A percentile compares a stretch with the other conserved stretches of the same genome.
Conservation (phyloP, 2,797 vertebrate species). For the Margarornis squamiger region DNA sequence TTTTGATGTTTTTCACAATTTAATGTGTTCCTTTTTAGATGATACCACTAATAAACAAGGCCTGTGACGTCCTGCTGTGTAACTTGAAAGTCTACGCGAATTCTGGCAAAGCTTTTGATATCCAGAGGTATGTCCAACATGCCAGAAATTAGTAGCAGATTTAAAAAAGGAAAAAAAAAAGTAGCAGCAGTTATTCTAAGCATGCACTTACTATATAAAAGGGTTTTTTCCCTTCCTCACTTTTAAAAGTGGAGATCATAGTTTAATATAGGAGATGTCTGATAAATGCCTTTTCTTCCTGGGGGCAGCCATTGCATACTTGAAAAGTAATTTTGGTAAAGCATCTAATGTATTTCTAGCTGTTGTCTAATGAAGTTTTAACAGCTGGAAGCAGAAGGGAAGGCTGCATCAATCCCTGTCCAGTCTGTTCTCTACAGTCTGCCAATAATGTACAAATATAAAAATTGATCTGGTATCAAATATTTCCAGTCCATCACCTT, state of each 20-base stretch:
- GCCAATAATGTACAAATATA: not conserved
- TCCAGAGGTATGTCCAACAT: slow-evolving; percentile 84
- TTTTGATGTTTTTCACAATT: not conserved
- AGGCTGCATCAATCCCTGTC: not conserved
- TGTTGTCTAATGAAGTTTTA: slow-evolving; percentile 57
- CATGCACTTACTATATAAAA: not conserved
- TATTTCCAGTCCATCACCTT: not conserved
- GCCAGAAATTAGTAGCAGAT: slow-evolving; percentile 26
- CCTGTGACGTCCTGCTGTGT: slow-evolving; percentile 82
- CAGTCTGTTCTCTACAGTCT: not conserved
- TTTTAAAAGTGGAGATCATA: not conserved
- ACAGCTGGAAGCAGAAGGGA: slow-evolving; percentile 34
- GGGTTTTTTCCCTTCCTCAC: not conserved
- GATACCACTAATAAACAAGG: slow-evolving; percentile 88
- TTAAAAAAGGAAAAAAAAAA: not conserved
- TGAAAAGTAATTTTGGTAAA: slow-evolving; percentile 35
- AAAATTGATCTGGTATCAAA: slow-evolving; percentile 18
- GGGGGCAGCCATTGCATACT: not conserved
- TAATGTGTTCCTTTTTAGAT: slow-evolving; percentile 78
- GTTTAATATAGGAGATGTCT: slow-evolving; percentile 8
- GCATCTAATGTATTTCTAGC: slow-evolving; percentile 38
- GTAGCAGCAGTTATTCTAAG: slow-evolving; percentile 15
- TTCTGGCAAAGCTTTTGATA: slow-evolving; percentile 85
- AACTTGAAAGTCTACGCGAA: slow-evolving; percentile 83
- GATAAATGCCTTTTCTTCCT: slow-evolving; percentile 38